Evolutionary conservation across 2,797 vertebrate genomes (phyloP), one percentile per base, ranked within the genome.

Genomic region (Clarias laeviceps): DNA sequence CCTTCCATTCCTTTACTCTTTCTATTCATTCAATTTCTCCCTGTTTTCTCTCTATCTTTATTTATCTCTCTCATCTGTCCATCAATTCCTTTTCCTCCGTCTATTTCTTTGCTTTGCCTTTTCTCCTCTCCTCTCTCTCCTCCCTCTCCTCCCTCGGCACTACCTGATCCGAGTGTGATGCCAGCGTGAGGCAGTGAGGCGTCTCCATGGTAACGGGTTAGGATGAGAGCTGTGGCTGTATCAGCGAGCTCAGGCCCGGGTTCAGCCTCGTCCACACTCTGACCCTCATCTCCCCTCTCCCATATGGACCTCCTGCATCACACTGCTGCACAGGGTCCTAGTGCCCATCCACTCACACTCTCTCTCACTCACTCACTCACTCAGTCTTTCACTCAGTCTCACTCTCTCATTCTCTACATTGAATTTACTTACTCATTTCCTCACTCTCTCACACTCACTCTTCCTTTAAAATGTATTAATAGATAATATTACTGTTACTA

Each of bases 271-370:
- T 87, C 84, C 86, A 83, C 82, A 20, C 45, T 34, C 82, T 88
- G 91, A 91, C 91, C 89, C 88, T 91, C 90, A 24, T 92, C 93
- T 92, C 77, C 89, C 90, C 90, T 9, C 77, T 70, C 93, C 86
- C 94, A 94, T 94, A 94, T 93, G 93, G 89, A 83, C 87, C 83
- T 93, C 92, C 93, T 94, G 91, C 88, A 91, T 94, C 91, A 94
- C 91, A 94, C 90, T 57, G 87, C 83, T 87, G 89, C 91, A 89
- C 83, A 85, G 32, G 37, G 59, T 83, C 72, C 62, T 56, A 56
- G 62, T 61, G 65, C 57, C 82, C 45, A 72, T 66, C 56, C 27
- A n/a, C 32, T 11, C 11, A 27, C 8, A 11, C 0, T 11, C 3
- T 27, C 62, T 14, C 62, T 59, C 57, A 1, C 57, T 59, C 17